A percentile compares a stretch with the other conserved stretches of the same genome.
Evolutionary conservation across 1,140 invertebrate species (phyloP).

Genomic region (Helicoverpa armigera): DNA sequence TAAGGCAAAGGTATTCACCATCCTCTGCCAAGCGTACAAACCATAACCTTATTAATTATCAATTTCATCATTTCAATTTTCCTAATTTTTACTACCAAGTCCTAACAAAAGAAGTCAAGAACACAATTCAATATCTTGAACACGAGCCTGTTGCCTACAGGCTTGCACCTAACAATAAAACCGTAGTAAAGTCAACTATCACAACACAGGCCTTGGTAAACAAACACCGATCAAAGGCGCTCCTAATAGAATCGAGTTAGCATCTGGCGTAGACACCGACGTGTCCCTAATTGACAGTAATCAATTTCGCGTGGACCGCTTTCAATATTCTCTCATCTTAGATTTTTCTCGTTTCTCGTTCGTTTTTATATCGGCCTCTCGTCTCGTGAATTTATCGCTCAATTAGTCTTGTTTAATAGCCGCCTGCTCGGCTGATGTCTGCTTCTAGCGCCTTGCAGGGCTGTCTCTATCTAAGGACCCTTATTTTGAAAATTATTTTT

Average conservation of each 20-base stretch:
- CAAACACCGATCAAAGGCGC: slow-evolving; percentile 49
- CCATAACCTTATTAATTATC: too few relatives aligned
- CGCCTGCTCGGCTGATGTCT: slow-evolving; percentile 85
- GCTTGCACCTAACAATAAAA: not conserved
- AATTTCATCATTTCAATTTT: too few relatives aligned
- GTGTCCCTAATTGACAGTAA: slow-evolving; percentile 83
- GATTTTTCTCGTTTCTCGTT: slow-evolving; percentile 81
- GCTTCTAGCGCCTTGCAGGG: slow-evolving; percentile 81
- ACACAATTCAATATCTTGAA: too few relatives aligned
- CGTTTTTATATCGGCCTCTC: slow-evolving; percentile 83
- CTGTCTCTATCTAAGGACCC: slow-evolving; percentile 56
- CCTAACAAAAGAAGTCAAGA: not conserved
- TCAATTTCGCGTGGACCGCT: slow-evolving; percentile 81
- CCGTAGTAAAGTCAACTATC: slow-evolving; percentile 3
- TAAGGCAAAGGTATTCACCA: too few relatives aligned
- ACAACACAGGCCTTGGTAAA: slow-evolving; percentile 35
- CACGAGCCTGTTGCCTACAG: not conserved
- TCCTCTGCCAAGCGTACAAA: too few relatives aligned
- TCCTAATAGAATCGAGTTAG: slow-evolving; percentile 65
- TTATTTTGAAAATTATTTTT: slow-evolving; percentile 19
- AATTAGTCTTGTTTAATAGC: slow-evolving; percentile 87
- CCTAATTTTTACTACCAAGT: not conserved
- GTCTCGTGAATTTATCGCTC: slow-evolving; percentile 85
- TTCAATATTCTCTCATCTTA: slow-evolving; percentile 86
- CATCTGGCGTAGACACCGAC: slow-evolving; percentile 75